Evolutionary conservation across 2,797 vertebrate genomes (phyloP), one percentile per base, ranked within the genome.

Genomic region (Cyclopterus lumpus): DNA sequence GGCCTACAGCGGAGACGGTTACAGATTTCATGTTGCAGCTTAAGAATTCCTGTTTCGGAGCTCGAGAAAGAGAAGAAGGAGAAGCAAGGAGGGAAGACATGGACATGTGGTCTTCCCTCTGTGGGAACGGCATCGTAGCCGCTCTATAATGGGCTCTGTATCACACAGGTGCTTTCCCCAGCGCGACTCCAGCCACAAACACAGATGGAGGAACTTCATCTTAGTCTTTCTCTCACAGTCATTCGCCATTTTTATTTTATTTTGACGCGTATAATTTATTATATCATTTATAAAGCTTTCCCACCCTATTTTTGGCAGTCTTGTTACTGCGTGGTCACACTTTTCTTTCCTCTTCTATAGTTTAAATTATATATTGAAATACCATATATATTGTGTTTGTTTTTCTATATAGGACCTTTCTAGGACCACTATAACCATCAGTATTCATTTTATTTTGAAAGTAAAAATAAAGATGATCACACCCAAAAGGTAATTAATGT

Each of bases 121-220:
- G 79, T 83, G 80, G 89, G 83, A 65, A 77, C 63, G 76, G 67
- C 68, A 66, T 73, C 64, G 76, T 83, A 83, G 84, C 54, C n/a
- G 71, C 79, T 88, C 78, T 66, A 48, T 90, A 88, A 90, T 90
- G 87, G 82, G 59, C 72, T 88, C 62, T 58, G 54, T 78, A 68
- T 73, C 74, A 84, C 80, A 76, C 86, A 90, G 86, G 88, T 91
- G 88, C 79, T 79, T 65, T 82, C 81, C n/a, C 57, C 83, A 78
- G 77, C 0, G 22, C 12, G 30, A 70, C 63, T 82, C 63, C 60
- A 78, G 70, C 68, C 74, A 82, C 77, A 78, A 51, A 46, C 70
- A 62, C 80, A 88, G 82, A 86, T 79, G 82, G 73, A 79, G 69
- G 58, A 85, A 59, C 82, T 90, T 86, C 46, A 80, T 91, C 85